Conservation (phyloP, 2,797 vertebrate species). For the Pygocentrus nattereri region DNA sequence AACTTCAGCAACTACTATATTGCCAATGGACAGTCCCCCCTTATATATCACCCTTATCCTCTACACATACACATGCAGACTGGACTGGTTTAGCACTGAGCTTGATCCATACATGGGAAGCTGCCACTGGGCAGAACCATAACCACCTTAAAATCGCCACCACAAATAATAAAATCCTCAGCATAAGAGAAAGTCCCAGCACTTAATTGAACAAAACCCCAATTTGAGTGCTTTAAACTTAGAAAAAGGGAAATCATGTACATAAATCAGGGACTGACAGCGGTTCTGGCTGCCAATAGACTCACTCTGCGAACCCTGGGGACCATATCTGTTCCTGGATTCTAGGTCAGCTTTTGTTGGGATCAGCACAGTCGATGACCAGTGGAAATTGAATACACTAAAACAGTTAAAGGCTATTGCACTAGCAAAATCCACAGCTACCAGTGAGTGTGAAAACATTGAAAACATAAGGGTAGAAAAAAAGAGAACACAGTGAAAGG, state of each 20-base stretch:
- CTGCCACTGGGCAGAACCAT: conserved; percentile 20
- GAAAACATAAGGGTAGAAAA: conserved; percentile 3
- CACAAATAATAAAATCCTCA: conserved; percentile 38
- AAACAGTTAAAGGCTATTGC: conserved; percentile 27
- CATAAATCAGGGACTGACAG: conserved; percentile 28
- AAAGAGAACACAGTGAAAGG: neutral
- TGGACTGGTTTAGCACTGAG: conserved; percentile 78
- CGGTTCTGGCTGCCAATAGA: conserved; percentile 28
- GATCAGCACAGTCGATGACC: conserved; percentile 17
- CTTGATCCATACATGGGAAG: neutral
- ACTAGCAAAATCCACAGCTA: conserved; percentile 17
- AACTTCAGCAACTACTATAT: conserved; percentile 90
- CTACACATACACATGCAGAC: conserved; percentile 86
- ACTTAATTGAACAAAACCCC: conserved; percentile 39
- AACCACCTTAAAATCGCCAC: conserved; percentile 45
- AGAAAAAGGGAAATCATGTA: conserved; percentile 15
- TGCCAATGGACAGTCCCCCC: conserved; percentile 83
- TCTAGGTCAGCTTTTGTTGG: conserved; percentile 12
- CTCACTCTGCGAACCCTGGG: conserved; percentile 31
- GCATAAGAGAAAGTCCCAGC: conserved; percentile 46
- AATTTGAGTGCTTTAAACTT: conserved; percentile 38
- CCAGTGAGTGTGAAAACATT: conserved; percentile 21
- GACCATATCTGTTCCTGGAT: conserved; percentile 22
- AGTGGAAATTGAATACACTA: conserved; percentile 38
- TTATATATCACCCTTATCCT: conserved; percentile 91